Percentiles rank a stretch among this genome's conserved stretches.
phyloP scores from a whole-genome alignment of 1,140 invertebrate genomes.

The Penaeus japonicus region DNA sequence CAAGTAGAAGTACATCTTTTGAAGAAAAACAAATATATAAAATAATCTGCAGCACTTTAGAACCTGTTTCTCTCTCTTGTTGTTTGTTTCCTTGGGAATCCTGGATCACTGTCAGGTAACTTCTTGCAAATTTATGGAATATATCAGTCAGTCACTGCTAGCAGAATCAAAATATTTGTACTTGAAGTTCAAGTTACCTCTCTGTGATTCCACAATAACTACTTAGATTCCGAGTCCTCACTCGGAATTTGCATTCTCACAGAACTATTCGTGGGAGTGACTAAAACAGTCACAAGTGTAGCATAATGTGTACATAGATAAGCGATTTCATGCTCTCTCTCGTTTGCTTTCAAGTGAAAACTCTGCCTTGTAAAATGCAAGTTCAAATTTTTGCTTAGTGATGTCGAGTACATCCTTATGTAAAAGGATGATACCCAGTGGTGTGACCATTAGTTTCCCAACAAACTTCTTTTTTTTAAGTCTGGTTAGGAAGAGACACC shows the following conservation, averaged over 20 bases:
- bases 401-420: background rate
- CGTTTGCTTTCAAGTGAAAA: slow-evolving; percentile 37
- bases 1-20: too few species aligned
- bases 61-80: background rate
- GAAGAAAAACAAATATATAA: too few species aligned
- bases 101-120: slow-evolving; percentile 6
- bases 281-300: slow-evolving; percentile 39
- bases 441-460: too few species aligned
- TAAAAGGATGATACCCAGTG: too few species aligned
- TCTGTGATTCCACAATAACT: slow-evolving; percentile 15
- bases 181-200: background rate
- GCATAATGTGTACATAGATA: slow-evolving; percentile 51
- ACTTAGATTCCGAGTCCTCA: slow-evolving; percentile 28
- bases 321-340: slow-evolving; percentile 22
- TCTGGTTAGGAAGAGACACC: too few species aligned
- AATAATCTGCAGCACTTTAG: background rate
- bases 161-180: too few species aligned
- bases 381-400: slow-evolving; percentile 46
- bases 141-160: background rate
- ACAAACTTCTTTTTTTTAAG: too few species aligned
- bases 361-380: slow-evolving; percentile 49
- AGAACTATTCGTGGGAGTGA: slow-evolving; percentile 31
- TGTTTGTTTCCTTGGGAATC: slow-evolving; percentile 23
- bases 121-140: background rate
- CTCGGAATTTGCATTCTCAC: slow-evolving; percentile 40